These are phyloP conservation scores for Dolichotis patagonum DNA, from an alignment of 2,113 vertebrate species.

Conservation along the genomic window DNA sequence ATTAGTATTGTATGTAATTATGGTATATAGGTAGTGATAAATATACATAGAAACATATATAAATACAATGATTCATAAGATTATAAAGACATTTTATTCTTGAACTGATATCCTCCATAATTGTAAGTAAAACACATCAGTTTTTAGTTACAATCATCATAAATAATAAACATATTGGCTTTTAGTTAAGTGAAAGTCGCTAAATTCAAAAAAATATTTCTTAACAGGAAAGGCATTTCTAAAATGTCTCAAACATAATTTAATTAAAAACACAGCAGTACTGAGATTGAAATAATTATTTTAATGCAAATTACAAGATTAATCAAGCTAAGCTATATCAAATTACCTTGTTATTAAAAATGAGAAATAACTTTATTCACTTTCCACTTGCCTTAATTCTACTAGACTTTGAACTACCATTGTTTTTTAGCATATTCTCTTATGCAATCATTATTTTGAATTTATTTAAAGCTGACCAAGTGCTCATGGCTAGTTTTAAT, in stretches of 20 bases:
- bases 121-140: neutral
- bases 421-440: constrained; percentile 21
- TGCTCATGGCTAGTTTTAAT: neutral
- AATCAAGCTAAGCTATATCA: constrained; percentile 19
- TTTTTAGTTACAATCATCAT: constrained; percentile 3
- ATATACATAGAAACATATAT: neutral
- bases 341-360: constrained; percentile 30
- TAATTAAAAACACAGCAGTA: constrained; percentile 30
- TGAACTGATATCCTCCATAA: neutral
- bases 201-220: constrained; percentile 11
- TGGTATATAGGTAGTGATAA: neutral
- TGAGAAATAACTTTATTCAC: neutral
- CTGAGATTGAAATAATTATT: constrained; percentile 14
- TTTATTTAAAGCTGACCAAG: constrained; percentile 2
- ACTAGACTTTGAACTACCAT: neutral
- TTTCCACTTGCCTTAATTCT: constrained; percentile 38
- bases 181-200: neutral
- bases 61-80: neutral
- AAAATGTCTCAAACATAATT: neutral
- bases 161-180: neutral
- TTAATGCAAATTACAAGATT: constrained; percentile 35
- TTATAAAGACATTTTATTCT: neutral
- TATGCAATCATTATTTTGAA: neutral
- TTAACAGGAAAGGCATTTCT: neutral
- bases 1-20: neutral